These are phyloP conservation scores for Bombus polaris DNA, from an alignment of 1,140 invertebrate species.

Conservation along the genomic window DNA sequence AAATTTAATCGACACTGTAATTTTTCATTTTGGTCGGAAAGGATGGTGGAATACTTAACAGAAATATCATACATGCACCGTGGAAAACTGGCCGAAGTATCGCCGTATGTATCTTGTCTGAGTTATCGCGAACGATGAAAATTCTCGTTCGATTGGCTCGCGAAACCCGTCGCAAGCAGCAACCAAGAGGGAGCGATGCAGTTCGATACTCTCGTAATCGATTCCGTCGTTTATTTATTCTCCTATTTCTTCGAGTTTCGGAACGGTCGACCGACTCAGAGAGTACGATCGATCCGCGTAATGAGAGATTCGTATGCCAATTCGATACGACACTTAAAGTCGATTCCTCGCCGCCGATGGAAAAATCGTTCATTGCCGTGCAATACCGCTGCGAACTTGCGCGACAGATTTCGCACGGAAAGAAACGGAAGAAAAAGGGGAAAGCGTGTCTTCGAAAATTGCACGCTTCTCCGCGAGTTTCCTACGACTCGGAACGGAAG, in stretches of 20 bases:
- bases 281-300: constrained; percentile 2
- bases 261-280: background rate
- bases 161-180: background rate
- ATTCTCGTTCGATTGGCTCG: constrained; percentile 13
- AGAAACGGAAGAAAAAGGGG: too few species aligned
- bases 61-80: background rate
- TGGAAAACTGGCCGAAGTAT: background rate
- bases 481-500: constrained; percentile 9
- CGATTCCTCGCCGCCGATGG: background rate
- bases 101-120: background rate
- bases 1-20: background rate
- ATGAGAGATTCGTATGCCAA: constrained; percentile 45
- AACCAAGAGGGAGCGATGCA: background rate
- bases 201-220: constrained; percentile 2
- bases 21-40: background rate
- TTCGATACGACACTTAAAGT: constrained; percentile 26
- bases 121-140: constrained; percentile 20
- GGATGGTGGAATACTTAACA: background rate
- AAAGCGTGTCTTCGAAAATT: constrained; percentile 2
- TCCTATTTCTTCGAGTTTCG: constrained; percentile 19
- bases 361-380: constrained; percentile 1
- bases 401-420: too few species aligned
- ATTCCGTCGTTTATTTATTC: constrained; percentile 36
- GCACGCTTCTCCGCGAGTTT: background rate
- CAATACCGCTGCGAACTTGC: background rate